Base-by-base conservation (phyloP, 2,113 vertebrate genomes). In the Antennarius striatus region DNA sequence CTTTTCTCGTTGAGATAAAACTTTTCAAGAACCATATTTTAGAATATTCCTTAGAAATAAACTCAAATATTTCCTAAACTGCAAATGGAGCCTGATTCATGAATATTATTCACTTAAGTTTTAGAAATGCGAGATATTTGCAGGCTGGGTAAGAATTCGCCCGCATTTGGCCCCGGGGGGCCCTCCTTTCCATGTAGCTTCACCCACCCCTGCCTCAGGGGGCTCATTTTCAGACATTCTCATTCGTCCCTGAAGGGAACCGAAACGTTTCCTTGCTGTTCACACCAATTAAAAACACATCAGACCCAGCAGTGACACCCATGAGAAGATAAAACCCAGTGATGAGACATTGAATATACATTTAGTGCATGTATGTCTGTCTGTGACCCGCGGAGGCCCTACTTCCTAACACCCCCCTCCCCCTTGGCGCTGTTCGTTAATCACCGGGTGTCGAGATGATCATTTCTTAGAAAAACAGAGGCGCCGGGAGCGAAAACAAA, bases 381-480 rank as follows among this genome's bases (percentile, higher is more conserved):
- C 63, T 42, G 51, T 46, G 71, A 77, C 69, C 83, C 54, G 4
- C 3, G 4, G 17, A 68, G 68, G 68, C 71, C 65, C 3, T 54
- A 75, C 73, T 63, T 51, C 73, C 76, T 60, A 43, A 40, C 39
- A 22, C 22, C 22, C 56, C 51, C 52, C 22, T 29, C 58, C 16
- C 64, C 52, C 65, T 14, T 15, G 1, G 51, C 53, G 62, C 63
- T 49, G 68, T 75, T 79, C 59, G 72, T 91, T 91, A 88, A 91
- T 90, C 85, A 77, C 47, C 42, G 16, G 49, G 58, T 71, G 55
- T 59, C 61, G 42, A 61, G 57, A 77, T 66, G 80, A 83, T 82
- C 72, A 83, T 86, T 85, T 78, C 56, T 76, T 78, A 77, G 63
- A 32, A 87, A 91, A 91, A 90, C 83, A 86, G 60, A 77, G 74